Percentiles rank a stretch among this genome's conserved stretches.
Conservation (phyloP, 2,888 invertebrate species). For the Drosophila kokeensis region DNA sequence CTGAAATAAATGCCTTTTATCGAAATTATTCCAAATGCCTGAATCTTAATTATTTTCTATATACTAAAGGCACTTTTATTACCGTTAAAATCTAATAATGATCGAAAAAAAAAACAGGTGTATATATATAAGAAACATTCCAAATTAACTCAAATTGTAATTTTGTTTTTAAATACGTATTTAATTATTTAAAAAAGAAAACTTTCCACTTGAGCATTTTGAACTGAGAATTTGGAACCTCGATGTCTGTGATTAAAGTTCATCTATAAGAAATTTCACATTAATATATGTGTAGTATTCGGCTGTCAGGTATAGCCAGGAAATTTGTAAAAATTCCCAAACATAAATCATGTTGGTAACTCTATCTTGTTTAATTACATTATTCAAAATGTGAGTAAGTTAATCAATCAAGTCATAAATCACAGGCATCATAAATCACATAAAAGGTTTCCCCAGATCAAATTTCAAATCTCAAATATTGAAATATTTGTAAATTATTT, state of each 20-base stretch:
- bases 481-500: neutral
- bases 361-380: neutral
- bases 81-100: neutral
- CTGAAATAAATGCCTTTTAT: neutral
- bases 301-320: neutral
- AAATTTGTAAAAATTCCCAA: neutral
- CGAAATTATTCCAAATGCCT: neutral
- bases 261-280: neutral
- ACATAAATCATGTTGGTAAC: constrained; percentile 1
- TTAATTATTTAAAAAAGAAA: neutral
- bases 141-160: neutral
- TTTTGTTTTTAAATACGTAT: neutral
- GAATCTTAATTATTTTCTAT: neutral
- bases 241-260: neutral
- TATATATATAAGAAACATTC: neutral
- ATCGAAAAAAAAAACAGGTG: neutral
- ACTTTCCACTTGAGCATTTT: neutral
- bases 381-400: neutral
- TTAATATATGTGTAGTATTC: neutral
- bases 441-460: neutral
- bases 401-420: constrained; percentile 8
- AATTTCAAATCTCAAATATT: constrained; percentile 1
- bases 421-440: neutral
- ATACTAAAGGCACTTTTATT: neutral
- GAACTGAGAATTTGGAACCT: neutral